Percentiles rank a stretch among this genome's conserved stretches.
Evolutionary conservation across 2,113 vertebrate species (phyloP).

Genomic region (Spea bombifrons): DNA sequence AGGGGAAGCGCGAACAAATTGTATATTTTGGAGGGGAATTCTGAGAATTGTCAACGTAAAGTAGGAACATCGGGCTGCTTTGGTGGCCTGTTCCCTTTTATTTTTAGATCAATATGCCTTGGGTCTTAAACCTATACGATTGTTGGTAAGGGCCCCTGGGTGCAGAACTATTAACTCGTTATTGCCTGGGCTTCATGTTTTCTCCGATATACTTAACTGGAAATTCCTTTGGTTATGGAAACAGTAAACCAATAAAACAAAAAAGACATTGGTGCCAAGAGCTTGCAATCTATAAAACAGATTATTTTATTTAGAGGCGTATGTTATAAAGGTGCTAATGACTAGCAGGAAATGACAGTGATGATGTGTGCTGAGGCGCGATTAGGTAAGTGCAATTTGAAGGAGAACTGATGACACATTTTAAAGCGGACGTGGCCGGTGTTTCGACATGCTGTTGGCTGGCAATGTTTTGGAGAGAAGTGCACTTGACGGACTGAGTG

Average conservation of each 20-base stretch:
- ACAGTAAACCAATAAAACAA: no score
- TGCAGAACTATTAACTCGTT: background rate
- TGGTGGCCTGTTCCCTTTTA: background rate
- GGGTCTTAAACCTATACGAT: background rate
- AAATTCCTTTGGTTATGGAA: no score
- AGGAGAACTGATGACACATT: background rate
- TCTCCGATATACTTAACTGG: no score
- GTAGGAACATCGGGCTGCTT: background rate
- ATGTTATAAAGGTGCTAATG: background rate
- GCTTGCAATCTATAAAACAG: background rate
- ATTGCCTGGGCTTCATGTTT: background rate
- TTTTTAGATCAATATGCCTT: background rate
- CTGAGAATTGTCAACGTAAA: background rate
- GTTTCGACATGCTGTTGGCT: constrained; percentile 20
- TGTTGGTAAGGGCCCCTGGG: background rate
- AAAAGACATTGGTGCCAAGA: background rate
- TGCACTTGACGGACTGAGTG: background rate
- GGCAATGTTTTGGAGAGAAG: background rate
- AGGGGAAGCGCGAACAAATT: background rate
- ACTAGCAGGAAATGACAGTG: background rate
- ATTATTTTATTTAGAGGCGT: background rate
- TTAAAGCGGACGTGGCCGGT: background rate
- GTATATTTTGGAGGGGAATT: background rate
- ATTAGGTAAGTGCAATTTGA: constrained; percentile 14
- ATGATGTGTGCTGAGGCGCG: background rate